Evolutionary conservation across 1,140 invertebrate genomes (phyloP).

Genomic region (Drosophila serrata): DNA sequence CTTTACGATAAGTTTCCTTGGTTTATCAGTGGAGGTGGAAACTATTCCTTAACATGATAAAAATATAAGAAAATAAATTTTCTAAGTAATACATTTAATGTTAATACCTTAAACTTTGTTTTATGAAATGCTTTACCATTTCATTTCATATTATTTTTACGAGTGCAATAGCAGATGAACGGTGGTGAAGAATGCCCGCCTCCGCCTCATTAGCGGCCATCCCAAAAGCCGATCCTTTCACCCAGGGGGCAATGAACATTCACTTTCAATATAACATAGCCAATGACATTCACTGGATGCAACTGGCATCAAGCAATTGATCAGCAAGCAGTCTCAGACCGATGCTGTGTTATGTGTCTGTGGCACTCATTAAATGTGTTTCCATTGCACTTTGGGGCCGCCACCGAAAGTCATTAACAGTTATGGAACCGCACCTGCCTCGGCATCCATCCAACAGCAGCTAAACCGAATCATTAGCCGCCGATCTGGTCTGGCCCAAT

Average conservation of each 20-base stretch:
- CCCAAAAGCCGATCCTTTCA: slow-evolving; percentile 51
- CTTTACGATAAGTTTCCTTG: too few relatives aligned
- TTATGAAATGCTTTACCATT: rapidly evolving
- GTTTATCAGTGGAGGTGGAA: background rate
- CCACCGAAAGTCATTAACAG: slow-evolving; percentile 76
- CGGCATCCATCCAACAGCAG: background rate
- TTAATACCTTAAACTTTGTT: too few relatives aligned
- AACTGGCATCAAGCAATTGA: slow-evolving; percentile 45
- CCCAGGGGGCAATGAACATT: slow-evolving; percentile 47
- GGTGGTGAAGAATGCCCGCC: slow-evolving; percentile 25
- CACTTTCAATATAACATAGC: slow-evolving; percentile 46
- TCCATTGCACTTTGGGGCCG: slow-evolving; percentile 64
- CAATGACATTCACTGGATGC: slow-evolving; percentile 63
- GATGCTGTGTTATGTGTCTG: slow-evolving; percentile 5
- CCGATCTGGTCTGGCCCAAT: slow-evolving; percentile 28
- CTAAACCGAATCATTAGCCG: slow-evolving; percentile 48
- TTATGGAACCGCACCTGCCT: slow-evolving; percentile 56
- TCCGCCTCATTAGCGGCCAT: slow-evolving; percentile 30
- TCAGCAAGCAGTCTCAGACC: background rate
- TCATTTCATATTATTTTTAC: background rate
- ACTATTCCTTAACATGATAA: too few relatives aligned
- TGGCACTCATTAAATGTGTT: slow-evolving; percentile 62
- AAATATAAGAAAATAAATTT: background rate
- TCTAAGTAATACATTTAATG: background rate
- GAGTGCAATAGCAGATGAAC: slow-evolving; percentile 43